These are phyloP conservation scores for Drosophila nr. perissopoda DNA, from an alignment of 2,888 invertebrate genomes.

Conservation along the genomic window DNA sequence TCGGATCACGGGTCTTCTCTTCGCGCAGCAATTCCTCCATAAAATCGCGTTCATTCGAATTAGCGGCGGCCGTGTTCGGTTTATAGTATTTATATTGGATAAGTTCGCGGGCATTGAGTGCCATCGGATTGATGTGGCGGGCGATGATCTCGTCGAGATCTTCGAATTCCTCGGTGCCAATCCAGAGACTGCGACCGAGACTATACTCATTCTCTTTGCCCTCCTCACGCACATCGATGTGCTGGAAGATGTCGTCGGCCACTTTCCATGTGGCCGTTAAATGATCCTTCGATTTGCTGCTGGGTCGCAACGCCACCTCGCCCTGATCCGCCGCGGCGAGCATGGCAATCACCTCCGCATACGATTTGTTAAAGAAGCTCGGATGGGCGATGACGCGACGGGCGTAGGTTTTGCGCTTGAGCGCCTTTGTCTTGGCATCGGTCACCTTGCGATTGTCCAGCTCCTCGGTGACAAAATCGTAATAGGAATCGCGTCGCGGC, in stretches of 20 bases:
- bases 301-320: slow-evolving; percentile 97
- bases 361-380: slow-evolving; percentile 98
- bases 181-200: slow-evolving; percentile 94
- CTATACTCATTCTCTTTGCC: slow-evolving; percentile 98
- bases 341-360: slow-evolving; percentile 95
- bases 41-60: slow-evolving; percentile 87
- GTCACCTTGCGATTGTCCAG: slow-evolving; percentile 91
- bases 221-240: slow-evolving; percentile 97
- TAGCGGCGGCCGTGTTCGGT: slow-evolving; percentile 89
- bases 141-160: slow-evolving; percentile 99
- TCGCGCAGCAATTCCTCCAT: slow-evolving; percentile 94
- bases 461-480: slow-evolving; percentile 94
- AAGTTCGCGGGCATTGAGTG: slow-evolving; percentile 95
- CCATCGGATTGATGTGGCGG: slow-evolving; percentile 98
- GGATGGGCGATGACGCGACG: slow-evolving; percentile 99
- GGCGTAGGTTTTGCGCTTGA: slow-evolving; percentile 87
- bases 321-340: slow-evolving; percentile 98
- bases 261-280: slow-evolving; percentile 99
- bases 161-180: slow-evolving; percentile 97
- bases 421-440: slow-evolving; percentile 87
- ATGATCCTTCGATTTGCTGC: slow-evolving; percentile 98
- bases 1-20: slow-evolving; percentile 94
- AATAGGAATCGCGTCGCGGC: slow-evolving; percentile 94
- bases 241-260: slow-evolving; percentile 96
- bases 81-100: slow-evolving; percentile 96